These are phyloP conservation scores for Cosmorhoe ocellata DNA, from an alignment of 2,888 invertebrate genomes.

Conservation along the genomic window DNA sequence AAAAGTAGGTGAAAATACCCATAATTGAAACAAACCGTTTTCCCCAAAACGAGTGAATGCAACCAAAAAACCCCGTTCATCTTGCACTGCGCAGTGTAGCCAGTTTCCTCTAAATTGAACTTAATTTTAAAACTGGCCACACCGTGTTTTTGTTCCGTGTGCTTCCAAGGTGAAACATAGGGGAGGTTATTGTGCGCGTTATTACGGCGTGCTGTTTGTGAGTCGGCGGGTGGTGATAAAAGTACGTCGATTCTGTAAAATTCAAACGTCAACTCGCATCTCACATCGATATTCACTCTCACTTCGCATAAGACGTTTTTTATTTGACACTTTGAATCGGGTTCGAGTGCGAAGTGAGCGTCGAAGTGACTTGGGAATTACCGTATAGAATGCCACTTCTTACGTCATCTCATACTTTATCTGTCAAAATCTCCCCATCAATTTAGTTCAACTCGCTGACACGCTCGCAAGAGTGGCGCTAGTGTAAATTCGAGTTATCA, in stretches of 20 bases:
- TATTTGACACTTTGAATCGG: too few species aligned
- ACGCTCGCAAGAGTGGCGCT: too few species aligned
- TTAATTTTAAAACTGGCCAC: conserved; percentile 72
- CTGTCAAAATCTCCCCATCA: too few species aligned
- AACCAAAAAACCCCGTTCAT: conserved; percentile 44
- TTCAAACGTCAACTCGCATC: too few species aligned
- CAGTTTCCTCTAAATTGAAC: conserved; percentile 64
- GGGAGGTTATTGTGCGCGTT: conserved; percentile 22
- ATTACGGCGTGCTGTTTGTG: conserved; percentile 2
- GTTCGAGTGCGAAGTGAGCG: too few species aligned
- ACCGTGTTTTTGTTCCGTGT: conserved; percentile 63
- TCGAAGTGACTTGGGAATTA: too few species aligned
- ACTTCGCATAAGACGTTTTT: too few species aligned
- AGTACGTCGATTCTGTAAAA: not conserved
- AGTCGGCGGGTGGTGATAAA: conserved; percentile 6
- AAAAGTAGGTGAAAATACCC: conserved; percentile 8
- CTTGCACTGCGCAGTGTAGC: conserved; percentile 44
- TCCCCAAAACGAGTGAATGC: conserved; percentile 29
- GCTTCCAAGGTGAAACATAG: conserved; percentile 39
- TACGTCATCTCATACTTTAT: too few species aligned
- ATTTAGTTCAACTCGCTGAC: too few species aligned
- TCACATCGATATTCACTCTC: too few species aligned
- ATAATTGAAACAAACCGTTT: conserved; percentile 28
- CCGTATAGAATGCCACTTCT: too few species aligned
- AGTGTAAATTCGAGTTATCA: too few species aligned